Base-by-base conservation (phyloP, 2,888 invertebrate species). In the Lycia hirtaria region DNA sequence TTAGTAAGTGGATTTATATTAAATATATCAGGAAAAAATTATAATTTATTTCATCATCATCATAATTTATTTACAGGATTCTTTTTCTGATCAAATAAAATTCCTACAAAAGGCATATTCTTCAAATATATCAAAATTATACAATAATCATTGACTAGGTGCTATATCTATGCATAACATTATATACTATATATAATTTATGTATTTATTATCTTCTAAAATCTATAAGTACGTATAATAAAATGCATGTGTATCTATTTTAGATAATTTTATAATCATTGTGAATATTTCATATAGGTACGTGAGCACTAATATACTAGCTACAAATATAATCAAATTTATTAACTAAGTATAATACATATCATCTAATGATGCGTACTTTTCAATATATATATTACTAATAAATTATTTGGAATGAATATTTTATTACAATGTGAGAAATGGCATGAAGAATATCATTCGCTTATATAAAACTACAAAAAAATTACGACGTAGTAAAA, bases 1-100 rank as follows among this genome's bases (percentile, higher is more conserved):
- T 92, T 84, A 90, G 78, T 81, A 87, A 89, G 88, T 90, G 88
- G 85, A 81, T 84, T 78, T 82, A 81, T 75, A 77, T 82, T 79
- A 26, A 35, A 15, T 47, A 35, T 24, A 35, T 32, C 9, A 78
- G 72, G 74, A 69, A 73, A 65, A 45, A 45, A 33, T 22, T 35
- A 22, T 15, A 45, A 43, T 26, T 35, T 56, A 67, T 65, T 52
- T 60, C n/a, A n/a, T n/a, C n/a, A n/a, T n/a, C n/a, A 33, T 22
- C 26, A 22, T 15, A 45, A 43, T 26, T 35, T 56, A 67, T 65
- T 52, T 60, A 62, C 58, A 67, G 28, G 69, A 52, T 44, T 51
- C 33, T 56, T 56, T 61, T 37, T 32, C 22, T 54, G 56, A 40
- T 52, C 41, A 60, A 65, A 65, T 62, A 64, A 61, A 64, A 56